Base-by-base conservation (phyloP, 2,113 vertebrate species). In the Takifugu flavidus region DNA sequence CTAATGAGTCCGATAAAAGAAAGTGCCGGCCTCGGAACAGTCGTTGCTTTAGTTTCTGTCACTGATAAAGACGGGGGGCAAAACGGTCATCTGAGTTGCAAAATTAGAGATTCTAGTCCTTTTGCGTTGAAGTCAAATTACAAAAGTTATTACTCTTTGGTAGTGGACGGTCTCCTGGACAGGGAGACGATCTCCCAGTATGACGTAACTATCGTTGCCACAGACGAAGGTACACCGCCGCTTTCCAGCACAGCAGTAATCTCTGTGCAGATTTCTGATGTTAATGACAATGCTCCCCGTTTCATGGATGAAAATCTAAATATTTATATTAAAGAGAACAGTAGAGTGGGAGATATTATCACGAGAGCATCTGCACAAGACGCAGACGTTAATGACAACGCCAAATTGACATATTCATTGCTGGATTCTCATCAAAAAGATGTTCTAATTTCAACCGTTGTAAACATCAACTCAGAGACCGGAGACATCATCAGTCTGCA, bases 271-370 rank as follows among this genome's bases (percentile, higher is more conserved):
- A 76, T 97, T 62, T 91, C 91, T 56, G 95, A 96, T 0, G 89
- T 94, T 50, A 98, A 97, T 46, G 94, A 97, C 67, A 96, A 95
- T 13, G 62, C 90, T 0, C 94, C 94, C 0, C 77, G 61, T 25
- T 98, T 96, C 50, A n/a, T 64, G 57, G 82, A 88, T 20, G 49
- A 54, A 0, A 13, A 66, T 0, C 77, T 91, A 0, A 84, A 93
- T 72, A 57, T 94, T 45, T 93, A 89, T 52, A 79, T 96, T 3
- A 89, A 85, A 64, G 94, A 96, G 78, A 96, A 95, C 65, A 93
- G 92, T 57, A 88, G 70, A 14, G 87, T 88, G 0, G 93, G 91
- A 28, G 75, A 85, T 59, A 86, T 86, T 34, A 79, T 96, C 26
- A 84, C 89, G 44, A 83, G 59, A 3, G 69, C 91, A 49, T 91